phyloP scores from a whole-genome alignment of 1,140 invertebrate species.

The Halictus rubicundus region DNA sequence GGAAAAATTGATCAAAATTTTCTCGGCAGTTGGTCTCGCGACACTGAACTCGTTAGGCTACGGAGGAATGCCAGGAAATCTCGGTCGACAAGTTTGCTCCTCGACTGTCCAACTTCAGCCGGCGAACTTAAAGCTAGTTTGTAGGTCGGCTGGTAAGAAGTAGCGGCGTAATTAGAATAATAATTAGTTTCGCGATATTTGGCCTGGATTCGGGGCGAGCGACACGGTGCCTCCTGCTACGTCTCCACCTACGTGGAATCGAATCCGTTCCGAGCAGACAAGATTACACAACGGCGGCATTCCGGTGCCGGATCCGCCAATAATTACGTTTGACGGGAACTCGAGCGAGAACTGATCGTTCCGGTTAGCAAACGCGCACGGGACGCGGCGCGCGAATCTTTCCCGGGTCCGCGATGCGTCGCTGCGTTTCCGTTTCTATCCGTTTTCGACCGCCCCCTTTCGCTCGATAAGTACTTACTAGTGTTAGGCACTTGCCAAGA shows the following conservation, averaged over 20 bases:
- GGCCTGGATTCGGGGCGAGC: background rate
- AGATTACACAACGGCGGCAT: background rate
- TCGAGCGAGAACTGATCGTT: background rate
- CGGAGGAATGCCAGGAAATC: background rate
- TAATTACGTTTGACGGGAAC: conserved; percentile 18
- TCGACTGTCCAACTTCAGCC: background rate
- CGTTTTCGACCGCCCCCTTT: background rate
- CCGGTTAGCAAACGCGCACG: background rate
- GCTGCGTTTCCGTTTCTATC: background rate
- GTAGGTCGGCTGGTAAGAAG: background rate
- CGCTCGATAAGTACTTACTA: conserved; percentile 15
- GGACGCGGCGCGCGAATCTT: background rate
- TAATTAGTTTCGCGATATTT: conserved; percentile 9
- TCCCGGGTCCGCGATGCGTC: background rate
- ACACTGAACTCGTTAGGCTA: conserved; percentile 1
- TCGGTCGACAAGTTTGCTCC: background rate
- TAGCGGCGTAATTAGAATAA: conserved; percentile 27
- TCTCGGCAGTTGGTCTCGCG: background rate
- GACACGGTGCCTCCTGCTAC: background rate
- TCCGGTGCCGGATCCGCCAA: background rate
- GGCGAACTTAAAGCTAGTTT: background rate
- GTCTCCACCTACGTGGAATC: background rate
- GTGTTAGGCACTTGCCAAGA: conserved; percentile 20
- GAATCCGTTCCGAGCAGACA: background rate
- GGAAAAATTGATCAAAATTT: background rate